phyloP scores from a whole-genome alignment of 2,113 vertebrate species.

The Silurus asotus region DNA sequence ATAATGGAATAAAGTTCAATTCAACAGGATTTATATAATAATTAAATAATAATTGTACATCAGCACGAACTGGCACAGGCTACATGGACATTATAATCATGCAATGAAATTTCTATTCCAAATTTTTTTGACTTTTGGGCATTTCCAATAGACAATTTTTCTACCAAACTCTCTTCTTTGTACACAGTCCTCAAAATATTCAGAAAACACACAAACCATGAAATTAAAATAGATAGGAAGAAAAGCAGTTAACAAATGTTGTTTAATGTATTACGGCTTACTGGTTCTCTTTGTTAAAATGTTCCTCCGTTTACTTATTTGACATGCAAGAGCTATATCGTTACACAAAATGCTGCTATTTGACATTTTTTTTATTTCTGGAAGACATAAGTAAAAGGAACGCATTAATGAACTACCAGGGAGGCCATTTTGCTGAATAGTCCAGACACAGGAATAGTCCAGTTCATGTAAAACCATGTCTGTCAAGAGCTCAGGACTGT shows the following conservation, averaged over 20 bases:
- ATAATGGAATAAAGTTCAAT: not conserved
- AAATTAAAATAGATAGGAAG: not conserved
- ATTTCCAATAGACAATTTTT: not conserved
- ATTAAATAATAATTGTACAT: not conserved
- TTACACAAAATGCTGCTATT: not conserved
- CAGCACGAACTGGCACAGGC: slow-evolving; percentile 23
- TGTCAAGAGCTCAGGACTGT: not conserved
- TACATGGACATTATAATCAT: not conserved
- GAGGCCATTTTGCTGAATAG: not conserved
- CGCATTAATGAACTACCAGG: not conserved
- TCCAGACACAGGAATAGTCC: not conserved
- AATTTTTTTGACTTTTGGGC: not conserved
- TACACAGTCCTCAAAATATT: not conserved
- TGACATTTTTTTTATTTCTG: not conserved
- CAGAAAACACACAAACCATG: not conserved
- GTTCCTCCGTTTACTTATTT: not conserved
- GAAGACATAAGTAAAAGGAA: not conserved
- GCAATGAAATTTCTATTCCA: not conserved
- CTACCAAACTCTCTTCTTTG: not conserved
- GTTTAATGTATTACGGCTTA: not conserved
- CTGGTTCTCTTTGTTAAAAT: not conserved
- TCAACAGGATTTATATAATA: no score
- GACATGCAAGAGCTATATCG: not conserved
- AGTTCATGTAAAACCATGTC: not conserved
- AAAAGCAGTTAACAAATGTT: no score